phyloP scores from a whole-genome alignment of 2,888 invertebrate genomes.

The Cremastinae sp. region DNA sequence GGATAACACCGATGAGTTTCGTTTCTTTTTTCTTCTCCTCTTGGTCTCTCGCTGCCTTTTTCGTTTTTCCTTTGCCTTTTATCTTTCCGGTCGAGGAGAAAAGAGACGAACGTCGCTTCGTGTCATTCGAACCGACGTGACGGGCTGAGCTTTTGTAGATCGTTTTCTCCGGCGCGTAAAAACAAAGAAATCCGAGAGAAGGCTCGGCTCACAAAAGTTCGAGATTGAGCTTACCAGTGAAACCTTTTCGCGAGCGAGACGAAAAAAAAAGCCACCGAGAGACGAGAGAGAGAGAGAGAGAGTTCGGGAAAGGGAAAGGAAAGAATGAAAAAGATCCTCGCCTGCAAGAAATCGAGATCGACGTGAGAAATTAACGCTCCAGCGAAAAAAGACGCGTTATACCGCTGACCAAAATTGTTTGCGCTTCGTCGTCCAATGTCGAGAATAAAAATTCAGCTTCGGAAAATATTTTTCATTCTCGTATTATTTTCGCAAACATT shows the following conservation, averaged over 20 bases:
- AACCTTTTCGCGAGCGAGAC: conserved; percentile 1
- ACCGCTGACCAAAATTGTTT: conserved; percentile 29
- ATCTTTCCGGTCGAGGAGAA: background rate
- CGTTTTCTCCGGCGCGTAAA: conserved; percentile 46
- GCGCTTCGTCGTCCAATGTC: conserved; percentile 15
- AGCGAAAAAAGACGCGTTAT: conserved; percentile 1
- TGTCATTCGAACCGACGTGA: conserved; percentile 50
- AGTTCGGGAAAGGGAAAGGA: background rate
- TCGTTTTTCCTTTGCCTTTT: conserved; percentile 14
- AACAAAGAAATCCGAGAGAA: conserved; percentile 40
- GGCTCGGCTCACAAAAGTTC: conserved; percentile 35
- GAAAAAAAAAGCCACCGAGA: conserved; percentile 10
- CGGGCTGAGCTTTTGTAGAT: conserved; percentile 32
- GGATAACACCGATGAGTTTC: background rate
- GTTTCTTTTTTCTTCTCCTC: no score
- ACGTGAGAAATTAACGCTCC: conserved; percentile 37
- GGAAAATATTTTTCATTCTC: background rate
- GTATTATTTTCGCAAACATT: no score
- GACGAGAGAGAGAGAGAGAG: conserved; percentile 7
- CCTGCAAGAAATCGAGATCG: conserved; percentile 16
- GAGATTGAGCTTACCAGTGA: conserved; percentile 42
- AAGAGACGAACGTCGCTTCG: conserved; percentile 42
- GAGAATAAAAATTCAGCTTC: background rate
- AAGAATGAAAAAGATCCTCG: background rate
- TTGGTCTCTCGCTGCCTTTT: conserved; percentile 22